Base-by-base conservation (phyloP, 2,888 invertebrate species). In the Chromoteleia sp. region DNA sequence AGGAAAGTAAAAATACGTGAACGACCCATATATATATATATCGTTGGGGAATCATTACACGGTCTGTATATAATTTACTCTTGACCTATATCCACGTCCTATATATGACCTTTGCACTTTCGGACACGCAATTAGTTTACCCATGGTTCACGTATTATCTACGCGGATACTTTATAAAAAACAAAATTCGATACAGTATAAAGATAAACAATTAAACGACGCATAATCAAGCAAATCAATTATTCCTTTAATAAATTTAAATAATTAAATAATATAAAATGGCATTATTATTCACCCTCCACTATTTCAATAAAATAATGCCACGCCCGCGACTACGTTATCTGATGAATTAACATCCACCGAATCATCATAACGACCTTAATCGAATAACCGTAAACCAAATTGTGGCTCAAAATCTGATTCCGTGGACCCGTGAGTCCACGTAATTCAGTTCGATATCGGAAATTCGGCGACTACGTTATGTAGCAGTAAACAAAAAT, bases 31-130 rank as follows among this genome's bases (percentile, higher is more conserved):
- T 71, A 61, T n/a, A 71, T 58, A 56, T 71, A 61, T n/a, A 39
- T 56, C 21, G 56, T 43, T 43, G 59, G 45, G 59, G 59, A 71
- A 78, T 71, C 67, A 73, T 78, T 78, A 78, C 71, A 71, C 41
- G 45, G 29, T 48, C 65, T 78, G 67, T 78, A 78, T 78, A 78
- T 58, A 71, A 78, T 78, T 78, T 78, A 78, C 78, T 78, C 78
- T 71, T 78, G 65, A 78, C 78, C 78, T 78, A 78, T 78, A 78
- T 78, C 8, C 59, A 14, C 59, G 71, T 54, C 78, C 58, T 78
- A 73, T 78, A 77, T 70, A 59, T 67, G 65, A 71, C 67, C 75
- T 63, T 19, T 77, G 58, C 65, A 58, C 77, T 78, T 71, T 65
- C 71, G 65, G 71, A 50, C 25, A 41, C 33, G 6, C 15, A 19